These are phyloP conservation scores for Gnathonemus longibarbis DNA, from an alignment of 2,113 vertebrate genomes.

Conservation along the genomic window DNA sequence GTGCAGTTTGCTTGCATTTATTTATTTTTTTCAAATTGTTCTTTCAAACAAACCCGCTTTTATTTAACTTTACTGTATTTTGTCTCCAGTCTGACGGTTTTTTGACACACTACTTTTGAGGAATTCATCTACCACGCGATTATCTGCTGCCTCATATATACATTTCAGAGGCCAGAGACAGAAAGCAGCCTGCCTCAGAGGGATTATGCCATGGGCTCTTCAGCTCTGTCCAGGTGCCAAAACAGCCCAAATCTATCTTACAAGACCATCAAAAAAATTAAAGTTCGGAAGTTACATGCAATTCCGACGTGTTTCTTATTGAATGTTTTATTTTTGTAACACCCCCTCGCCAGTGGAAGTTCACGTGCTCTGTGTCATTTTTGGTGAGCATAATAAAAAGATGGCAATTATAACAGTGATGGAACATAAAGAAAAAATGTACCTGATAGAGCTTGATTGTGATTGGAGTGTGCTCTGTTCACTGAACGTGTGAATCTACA, in stretches of 20 bases:
- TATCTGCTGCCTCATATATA: conserved; percentile 33
- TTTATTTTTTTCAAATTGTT: conserved; percentile 43
- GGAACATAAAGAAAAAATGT: conserved; percentile 29
- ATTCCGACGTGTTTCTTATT: conserved; percentile 50
- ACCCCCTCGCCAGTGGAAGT: conserved; percentile 43
- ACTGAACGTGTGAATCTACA: conserved; percentile 12
- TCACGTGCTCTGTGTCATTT: conserved; percentile 28
- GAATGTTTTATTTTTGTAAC: conserved; percentile 57
- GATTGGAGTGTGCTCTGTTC: conserved; percentile 18
- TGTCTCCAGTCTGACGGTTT: background rate
- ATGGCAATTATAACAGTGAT: conserved; percentile 32
- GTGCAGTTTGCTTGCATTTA: conserved; percentile 44
- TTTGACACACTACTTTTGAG: conserved; percentile 21
- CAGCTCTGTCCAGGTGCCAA: conserved; percentile 47
- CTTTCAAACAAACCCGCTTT: conserved; percentile 41
- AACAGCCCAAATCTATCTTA: conserved; percentile 38
- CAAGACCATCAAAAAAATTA: conserved; percentile 41
- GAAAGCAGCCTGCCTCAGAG: conserved; percentile 49
- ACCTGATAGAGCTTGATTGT: conserved; percentile 13
- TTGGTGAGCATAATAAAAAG: conserved; percentile 36
- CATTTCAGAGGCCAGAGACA: conserved; percentile 46
- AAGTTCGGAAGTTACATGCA: conserved; percentile 43
- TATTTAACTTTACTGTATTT: conserved; percentile 31
- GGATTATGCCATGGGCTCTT: conserved; percentile 31
- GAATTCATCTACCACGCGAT: conserved; percentile 32